Base-by-base conservation (phyloP, 2,113 vertebrate genomes). In the Serinus canaria region DNA sequence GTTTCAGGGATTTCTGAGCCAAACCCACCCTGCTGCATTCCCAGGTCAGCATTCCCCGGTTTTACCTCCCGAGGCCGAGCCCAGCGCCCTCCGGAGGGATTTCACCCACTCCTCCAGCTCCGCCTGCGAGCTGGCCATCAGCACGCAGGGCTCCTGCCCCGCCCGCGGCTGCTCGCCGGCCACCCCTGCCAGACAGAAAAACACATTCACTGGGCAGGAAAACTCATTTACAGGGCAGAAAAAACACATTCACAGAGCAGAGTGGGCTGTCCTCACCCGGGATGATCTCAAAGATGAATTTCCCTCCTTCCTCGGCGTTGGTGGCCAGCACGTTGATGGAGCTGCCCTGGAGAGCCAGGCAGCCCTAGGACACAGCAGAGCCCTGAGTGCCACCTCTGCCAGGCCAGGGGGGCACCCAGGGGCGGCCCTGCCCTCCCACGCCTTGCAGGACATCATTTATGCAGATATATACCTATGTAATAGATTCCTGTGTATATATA, bases 91-190 rank as follows among this genome's bases (percentile, higher is more conserved):
- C 33, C 97, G 98, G 59, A 99, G 98, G 35, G 97, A 96, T 55
- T 99, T 99, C 59, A 99, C 98, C 99, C 99, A 99, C 49, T 99
- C 99, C 33, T 99, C 99, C 99, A 99, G 98, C 94, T 99, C 99
- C 0, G 96, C 95, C 95, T 99, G 99, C n/a, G 99, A 99, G 86
- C 90, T 98, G 23, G 99, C 99, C 99, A 99, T 99, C 89, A 99
- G 98, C 78, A 99, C 96, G 0, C 97, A 98, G 9, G 98, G 92
- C 77, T 99, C 99, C 90, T 97, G 97, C 64, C 96, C 97, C 1
- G 86, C 35, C 31, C 98, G 97, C 92, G 87, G 98, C 87, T 98
- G 98, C 62, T 99, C 99, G 46, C 97, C 98, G 3, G 89, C 97
- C 28, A 75, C 19, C 16, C 97, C 99, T 99, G 96, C 23, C 9